Percentiles rank a stretch among this genome's conserved stretches.
Evolutionary conservation across 2,113 vertebrate genomes (phyloP).

Genomic region (Bos javanicus): DNA sequence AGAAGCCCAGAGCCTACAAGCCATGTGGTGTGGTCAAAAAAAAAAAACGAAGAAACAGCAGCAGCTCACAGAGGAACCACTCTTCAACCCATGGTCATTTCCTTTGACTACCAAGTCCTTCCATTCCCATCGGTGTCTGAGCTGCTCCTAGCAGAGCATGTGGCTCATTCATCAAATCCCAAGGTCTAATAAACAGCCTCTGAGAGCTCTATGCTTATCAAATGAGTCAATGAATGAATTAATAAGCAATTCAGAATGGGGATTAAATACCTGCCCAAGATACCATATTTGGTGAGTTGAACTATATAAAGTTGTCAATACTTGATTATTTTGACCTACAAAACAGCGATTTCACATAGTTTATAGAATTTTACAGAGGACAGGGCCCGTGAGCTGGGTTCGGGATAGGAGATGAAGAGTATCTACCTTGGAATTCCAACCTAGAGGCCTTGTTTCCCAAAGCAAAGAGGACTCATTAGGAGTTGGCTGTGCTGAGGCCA

Average conservation of each 20-base stretch:
- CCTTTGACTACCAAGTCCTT: not conserved
- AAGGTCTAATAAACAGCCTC: not conserved
- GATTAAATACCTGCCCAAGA: constrained; percentile 19
- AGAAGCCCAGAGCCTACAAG: not conserved
- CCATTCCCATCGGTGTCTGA: not conserved
- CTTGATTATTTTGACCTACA: not conserved
- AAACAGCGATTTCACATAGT: not conserved
- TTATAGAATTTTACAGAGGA: not conserved
- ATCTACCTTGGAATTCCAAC: not conserved
- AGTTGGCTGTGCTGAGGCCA: not conserved
- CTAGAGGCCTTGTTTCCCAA: not conserved
- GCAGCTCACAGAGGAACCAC: not conserved
- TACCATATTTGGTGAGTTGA: not conserved
- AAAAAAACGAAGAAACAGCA: not conserved
- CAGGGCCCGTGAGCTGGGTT: not conserved
- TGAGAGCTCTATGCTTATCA: not conserved
- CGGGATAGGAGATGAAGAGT: not conserved
- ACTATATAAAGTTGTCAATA: not conserved
- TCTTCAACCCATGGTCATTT: not conserved
- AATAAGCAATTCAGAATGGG: constrained; percentile 4
- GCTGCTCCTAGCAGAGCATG: not conserved
- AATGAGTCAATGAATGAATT: not conserved
- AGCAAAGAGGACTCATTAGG: not conserved
- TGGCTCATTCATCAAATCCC: not conserved
- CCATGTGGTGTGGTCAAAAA: not conserved